Conservation (phyloP, 2,888 invertebrate genomes). For the Disparrhopalites patrizii region DNA sequence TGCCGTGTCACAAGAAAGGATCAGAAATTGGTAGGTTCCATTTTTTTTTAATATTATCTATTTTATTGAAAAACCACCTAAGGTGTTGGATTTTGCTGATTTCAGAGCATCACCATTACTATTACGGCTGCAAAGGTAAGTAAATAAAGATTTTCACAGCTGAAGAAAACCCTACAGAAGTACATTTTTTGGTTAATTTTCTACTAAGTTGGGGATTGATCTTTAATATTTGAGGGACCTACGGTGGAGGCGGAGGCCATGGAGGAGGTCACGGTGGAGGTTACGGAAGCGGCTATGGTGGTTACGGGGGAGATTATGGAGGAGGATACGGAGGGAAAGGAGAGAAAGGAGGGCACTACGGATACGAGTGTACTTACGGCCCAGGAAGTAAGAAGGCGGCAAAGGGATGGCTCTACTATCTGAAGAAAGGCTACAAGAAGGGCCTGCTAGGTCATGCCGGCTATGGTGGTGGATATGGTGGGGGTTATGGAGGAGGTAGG, state of each 20-base stretch:
- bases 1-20: conserved; percentile 19
- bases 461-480: conserved; percentile 10
- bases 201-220: not conserved
- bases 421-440: conserved; percentile 19
- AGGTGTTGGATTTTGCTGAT: not conserved
- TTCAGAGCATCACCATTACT: conserved; percentile 21
- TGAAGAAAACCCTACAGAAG: not conserved
- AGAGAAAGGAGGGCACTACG: not conserved
- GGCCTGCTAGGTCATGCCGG: conserved; percentile 4
- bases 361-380: conserved; percentile 5
- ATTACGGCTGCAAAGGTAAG: conserved; percentile 13
- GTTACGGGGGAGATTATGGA: conserved; percentile 2
- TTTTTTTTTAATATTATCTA: not conserved
- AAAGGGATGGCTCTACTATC: conserved; percentile 10
- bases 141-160: not conserved
- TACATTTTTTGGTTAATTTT: not conserved
- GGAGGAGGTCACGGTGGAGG: conserved; percentile 14
- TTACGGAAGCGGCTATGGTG: not conserved
- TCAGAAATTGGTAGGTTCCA: not conserved
- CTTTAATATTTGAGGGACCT: not conserved
- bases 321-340: conserved; percentile 1
- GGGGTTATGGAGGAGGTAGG: conserved; percentile 8
- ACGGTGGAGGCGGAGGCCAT: conserved; percentile 9
- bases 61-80: not conserved
- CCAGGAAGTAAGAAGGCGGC: conserved; percentile 11